Evolutionary conservation across 2,113 vertebrate genomes (phyloP).

Genomic region (Saimiri boliviensis): DNA sequence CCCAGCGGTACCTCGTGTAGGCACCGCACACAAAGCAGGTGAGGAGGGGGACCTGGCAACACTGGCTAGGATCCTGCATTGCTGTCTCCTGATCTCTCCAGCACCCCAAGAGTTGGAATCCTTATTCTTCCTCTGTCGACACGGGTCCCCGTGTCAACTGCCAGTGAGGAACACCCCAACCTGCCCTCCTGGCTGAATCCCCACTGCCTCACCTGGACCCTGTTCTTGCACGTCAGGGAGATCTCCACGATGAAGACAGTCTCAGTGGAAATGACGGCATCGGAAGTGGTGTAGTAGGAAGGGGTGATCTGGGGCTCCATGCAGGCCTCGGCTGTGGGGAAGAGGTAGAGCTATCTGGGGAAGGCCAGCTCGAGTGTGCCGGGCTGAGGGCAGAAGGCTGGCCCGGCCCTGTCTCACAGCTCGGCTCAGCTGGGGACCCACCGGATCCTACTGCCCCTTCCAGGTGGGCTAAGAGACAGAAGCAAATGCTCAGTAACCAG

Average conservation of each 20-base stretch:
- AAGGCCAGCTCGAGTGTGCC: not conserved
- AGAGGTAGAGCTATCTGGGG: not conserved
- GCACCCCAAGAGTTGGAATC: not conserved
- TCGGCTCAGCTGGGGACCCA: not conserved
- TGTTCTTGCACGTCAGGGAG: slow-evolving; percentile 92
- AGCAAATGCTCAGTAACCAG: not conserved
- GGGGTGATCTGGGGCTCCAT: slow-evolving; percentile 91
- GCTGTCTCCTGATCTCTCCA: not conserved
- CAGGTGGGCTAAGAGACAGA: not conserved
- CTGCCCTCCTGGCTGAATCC: not conserved
- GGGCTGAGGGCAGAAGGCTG: not conserved
- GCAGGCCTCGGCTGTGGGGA: slow-evolving; percentile 89
- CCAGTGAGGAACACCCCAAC: not conserved
- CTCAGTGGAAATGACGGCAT: slow-evolving; percentile 94
- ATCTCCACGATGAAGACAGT: slow-evolving; percentile 95
- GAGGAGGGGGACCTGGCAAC: not conserved
- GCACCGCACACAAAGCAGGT: not conserved
- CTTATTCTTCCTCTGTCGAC: not conserved
- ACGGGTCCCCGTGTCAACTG: not conserved
- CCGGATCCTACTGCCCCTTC: not conserved
- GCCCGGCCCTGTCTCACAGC: not conserved
- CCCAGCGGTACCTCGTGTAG: not conserved
- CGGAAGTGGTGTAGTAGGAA: slow-evolving; percentile 94
- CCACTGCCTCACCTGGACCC: slow-evolving; percentile 88
- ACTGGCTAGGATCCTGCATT: not conserved